Evolutionary conservation across 2,113 vertebrate species (phyloP), one percentile per base, ranked within the genome.

Genomic region (Rhipidura dahli): DNA sequence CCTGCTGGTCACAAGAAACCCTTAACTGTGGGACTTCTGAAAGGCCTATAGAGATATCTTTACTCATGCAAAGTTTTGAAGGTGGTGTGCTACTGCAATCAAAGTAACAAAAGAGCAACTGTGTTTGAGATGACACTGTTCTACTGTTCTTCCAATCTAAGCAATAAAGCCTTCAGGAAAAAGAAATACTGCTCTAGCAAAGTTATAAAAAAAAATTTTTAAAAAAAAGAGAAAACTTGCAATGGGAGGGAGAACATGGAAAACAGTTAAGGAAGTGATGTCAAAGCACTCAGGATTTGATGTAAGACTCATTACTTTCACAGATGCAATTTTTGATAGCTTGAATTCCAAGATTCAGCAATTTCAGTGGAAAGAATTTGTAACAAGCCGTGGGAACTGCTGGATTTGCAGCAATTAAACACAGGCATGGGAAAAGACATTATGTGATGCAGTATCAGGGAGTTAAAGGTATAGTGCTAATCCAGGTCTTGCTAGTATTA

Each of bases 311-410:
- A 91, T 89, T 90, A 45, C 77, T 92, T 94, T 81, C 57, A 77
- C 86, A 92, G 79, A 83, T 57, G 54, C 13, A 44, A 12, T 47
- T 90, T 91, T 56, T 83, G 83, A 87, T 73, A 65, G 66, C 33
- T 72, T 60, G 57, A 88, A 86, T 93, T 90, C 88, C 71, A 77
- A 78, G 79, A 85, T 49, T 77, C 88, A 96, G 79, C 54, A 72
- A 83, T 89, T 95, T 82, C 33, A 72, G 15, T 70, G 73, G 87
- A 91, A 90, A 87, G 79, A 95, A 92, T 71, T 88, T 2, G 1
- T 64, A 78, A 51, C 30, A 50, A 87, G 42, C 27, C 7, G 0
- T 93, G 88, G 76, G 84, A 94, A 93, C 57, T 84, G 76, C 83
- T 87, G 54, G 73, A 90, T 90, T 76, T 90, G 91, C 39, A 56